Percentiles rank a stretch among this genome's conserved stretches.
These are phyloP conservation scores for Smutsia gigantea DNA, from an alignment of 2,797 vertebrate species.

Conservation along the genomic window DNA sequence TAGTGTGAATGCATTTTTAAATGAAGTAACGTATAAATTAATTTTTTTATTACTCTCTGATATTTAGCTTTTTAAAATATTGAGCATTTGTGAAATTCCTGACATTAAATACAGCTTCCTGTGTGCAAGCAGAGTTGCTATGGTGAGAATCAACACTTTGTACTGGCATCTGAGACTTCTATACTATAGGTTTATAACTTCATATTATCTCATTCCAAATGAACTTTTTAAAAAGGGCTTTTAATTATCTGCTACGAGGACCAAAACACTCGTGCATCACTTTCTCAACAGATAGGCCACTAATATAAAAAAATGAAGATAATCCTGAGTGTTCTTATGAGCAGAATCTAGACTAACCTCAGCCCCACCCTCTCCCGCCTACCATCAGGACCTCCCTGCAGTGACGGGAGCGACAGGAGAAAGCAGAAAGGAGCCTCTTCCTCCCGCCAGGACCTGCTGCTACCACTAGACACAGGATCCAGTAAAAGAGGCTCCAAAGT, in stretches of 20 bases:
- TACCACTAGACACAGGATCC: neutral
- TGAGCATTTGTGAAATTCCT: slow-evolving; percentile 77
- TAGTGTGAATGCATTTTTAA: neutral
- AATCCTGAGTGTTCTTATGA: neutral
- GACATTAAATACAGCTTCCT: slow-evolving; percentile 79
- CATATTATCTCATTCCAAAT: slow-evolving; percentile 71
- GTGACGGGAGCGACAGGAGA: neutral
- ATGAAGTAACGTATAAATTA: slow-evolving; percentile 42
- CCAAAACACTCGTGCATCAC: slow-evolving; percentile 57
- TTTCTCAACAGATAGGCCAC: slow-evolving; percentile 57
- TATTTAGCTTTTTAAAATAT: slow-evolving; percentile 77
- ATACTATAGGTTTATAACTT: slow-evolving; percentile 66
- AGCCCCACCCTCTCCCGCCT: slow-evolving; percentile 36
- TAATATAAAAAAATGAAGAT: slow-evolving; percentile 63
- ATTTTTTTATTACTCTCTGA: slow-evolving; percentile 45
- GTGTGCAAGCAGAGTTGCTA: slow-evolving; percentile 78
- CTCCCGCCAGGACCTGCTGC: neutral
- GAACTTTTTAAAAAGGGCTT: slow-evolving; percentile 67
- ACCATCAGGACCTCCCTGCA: slow-evolving; percentile 57
- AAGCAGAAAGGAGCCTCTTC: neutral
- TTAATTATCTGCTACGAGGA: slow-evolving; percentile 59
- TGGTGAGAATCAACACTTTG: slow-evolving; percentile 67
- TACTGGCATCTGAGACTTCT: slow-evolving; percentile 75
- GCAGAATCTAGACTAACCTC: slow-evolving; percentile 23
- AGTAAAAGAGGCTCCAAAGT: neutral